These are phyloP conservation scores for Strigamia maritima DNA, from an alignment of 2,888 invertebrate genomes.

Conservation along the genomic window DNA sequence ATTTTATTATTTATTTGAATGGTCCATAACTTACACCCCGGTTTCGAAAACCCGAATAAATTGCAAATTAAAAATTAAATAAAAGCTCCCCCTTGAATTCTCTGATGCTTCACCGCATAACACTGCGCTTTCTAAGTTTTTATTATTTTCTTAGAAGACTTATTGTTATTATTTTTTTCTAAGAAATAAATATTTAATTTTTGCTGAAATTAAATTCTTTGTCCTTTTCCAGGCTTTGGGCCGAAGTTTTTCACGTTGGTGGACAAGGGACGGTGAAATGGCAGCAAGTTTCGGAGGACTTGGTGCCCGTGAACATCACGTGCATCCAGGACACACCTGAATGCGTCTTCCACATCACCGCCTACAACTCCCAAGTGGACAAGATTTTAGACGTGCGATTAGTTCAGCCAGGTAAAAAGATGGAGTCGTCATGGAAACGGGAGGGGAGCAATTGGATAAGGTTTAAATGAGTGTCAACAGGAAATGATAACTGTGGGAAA, in stretches of 20 bases:
- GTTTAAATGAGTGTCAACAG: neutral
- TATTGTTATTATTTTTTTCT: no score
- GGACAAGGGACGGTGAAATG: slow-evolving; percentile 91
- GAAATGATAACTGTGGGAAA: neutral
- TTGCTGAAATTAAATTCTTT: neutral
- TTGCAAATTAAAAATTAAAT: neutral
- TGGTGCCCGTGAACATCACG: slow-evolving; percentile 97
- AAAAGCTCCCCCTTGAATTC: neutral
- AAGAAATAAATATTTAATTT: neutral
- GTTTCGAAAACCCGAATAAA: neutral
- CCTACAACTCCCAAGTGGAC: slow-evolving; percentile 97
- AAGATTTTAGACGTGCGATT: slow-evolving; percentile 96
- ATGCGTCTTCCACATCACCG: slow-evolving; percentile 97
- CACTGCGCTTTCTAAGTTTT: neutral
- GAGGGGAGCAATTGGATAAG: neutral
- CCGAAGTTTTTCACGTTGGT: slow-evolving; percentile 96
- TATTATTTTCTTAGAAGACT: neutral
- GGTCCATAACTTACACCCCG: no score
- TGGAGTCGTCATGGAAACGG: slow-evolving; percentile 31
- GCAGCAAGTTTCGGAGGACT: slow-evolving; percentile 96
- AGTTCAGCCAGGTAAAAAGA: slow-evolving; percentile 80
- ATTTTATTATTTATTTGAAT: no score
- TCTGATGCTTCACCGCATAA: neutral
- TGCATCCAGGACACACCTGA: slow-evolving; percentile 95
- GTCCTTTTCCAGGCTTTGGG: slow-evolving; percentile 74